Evolutionary conservation across 2,113 vertebrate genomes (phyloP), one percentile per base, ranked within the genome.

Genomic region (Artemisiospiza belli): DNA sequence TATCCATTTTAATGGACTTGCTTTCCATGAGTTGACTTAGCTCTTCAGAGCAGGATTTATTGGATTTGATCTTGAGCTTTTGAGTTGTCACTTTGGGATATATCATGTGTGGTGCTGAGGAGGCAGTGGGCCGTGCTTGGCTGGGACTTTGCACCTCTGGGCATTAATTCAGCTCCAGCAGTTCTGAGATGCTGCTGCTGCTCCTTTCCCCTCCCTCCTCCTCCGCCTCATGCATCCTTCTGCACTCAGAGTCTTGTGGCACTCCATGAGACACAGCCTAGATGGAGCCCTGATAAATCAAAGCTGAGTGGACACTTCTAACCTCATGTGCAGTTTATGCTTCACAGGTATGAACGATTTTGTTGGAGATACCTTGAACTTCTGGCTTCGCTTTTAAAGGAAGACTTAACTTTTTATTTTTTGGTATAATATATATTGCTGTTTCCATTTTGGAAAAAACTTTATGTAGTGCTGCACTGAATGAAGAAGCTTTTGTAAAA

Each of bases 1-100:
- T 74, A 90, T 90, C 57, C 2, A 2, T 87, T 80, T 84, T 52
- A 75, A 44, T 68, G 25, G 28, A 62, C 44, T 25, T 25, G 15
- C 28, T 17, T 72, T 77, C 88, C 54, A 27, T 46, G 54, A 84
- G 58, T 30, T 87, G 80, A 72, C 62, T 82, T 64, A 54, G 22
- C 58, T 91, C 37, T 58, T 94, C 54, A 55, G 81, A 87, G 30
- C 5, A 79, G 74, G 25, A 69, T 91, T 77, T 92, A 82, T 89
- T 92, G 33, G 83, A 81, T 94, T 94, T 93, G 91, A 89, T 91
- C 37, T 76, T 84, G 92, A 94, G 81, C 77, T 93, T 93, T 94
- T 67, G 77, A 87, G 76, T 41, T 89, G 89, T 90, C 86, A 81
- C 61, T 83, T 77, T 52, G 66, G 80, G 54, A 55, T 46, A 43